These are phyloP conservation scores for Phallusia fumigata DNA, from an alignment of 23 tunicate species.

Conservation along the genomic window DNA sequence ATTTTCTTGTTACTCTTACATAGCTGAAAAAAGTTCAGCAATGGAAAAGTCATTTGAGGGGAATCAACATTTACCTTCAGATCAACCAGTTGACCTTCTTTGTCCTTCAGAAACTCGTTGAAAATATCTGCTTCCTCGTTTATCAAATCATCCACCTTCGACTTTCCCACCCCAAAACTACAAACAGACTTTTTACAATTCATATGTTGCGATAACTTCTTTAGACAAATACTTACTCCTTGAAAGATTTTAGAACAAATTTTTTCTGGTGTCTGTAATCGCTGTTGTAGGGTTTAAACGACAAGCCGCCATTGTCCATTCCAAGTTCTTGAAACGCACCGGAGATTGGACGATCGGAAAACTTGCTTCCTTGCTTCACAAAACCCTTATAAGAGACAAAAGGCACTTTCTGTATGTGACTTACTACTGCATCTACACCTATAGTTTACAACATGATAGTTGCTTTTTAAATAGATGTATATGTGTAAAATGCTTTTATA, in stretches of 20 bases:
- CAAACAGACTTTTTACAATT: neutral
- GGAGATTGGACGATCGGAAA: neutral
- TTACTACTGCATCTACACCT: too few relatives aligned
- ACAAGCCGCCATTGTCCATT: neutral
- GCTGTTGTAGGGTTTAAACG: neutral
- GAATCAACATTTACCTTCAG: neutral
- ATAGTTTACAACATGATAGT: too few relatives aligned
- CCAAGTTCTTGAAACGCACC: neutral
- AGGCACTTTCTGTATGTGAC: too few relatives aligned
- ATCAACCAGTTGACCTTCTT: neutral
- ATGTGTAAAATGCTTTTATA: too few relatives aligned
- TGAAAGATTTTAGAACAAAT: neutral
- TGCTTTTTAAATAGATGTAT: too few relatives aligned
- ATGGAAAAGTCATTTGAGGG: too few relatives aligned
- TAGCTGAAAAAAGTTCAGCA: too few relatives aligned
- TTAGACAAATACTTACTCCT: conserved; percentile 1
- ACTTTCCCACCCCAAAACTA: neutral
- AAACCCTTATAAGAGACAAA: too few relatives aligned
- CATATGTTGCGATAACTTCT: neutral
- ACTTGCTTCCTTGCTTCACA: neutral
- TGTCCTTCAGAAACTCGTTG: neutral
- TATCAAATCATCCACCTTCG: neutral
- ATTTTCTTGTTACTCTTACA: too few relatives aligned
- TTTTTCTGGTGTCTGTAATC: neutral
- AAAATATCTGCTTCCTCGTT: neutral